Evolutionary conservation across 2,888 invertebrate genomes (phyloP), one percentile per base, ranked within the genome.

Genomic region (Nowickia ferox): DNA sequence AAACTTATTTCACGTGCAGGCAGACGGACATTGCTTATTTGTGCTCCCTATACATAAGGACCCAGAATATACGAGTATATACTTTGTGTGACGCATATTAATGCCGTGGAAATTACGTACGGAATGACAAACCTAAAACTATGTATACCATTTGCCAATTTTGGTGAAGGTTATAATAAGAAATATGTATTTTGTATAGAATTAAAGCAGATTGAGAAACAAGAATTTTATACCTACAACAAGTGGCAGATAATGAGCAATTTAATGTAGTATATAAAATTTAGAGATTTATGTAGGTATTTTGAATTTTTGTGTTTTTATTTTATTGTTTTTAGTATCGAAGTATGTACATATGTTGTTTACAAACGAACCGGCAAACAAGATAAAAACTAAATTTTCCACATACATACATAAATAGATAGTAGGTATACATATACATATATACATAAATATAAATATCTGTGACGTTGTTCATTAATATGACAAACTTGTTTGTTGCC

Each of bases 321-420:
- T 61, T 2, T 42, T 8, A 30, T 30, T 30, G 30, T 30, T 30
- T 30, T 30, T 30, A 30, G 6, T 30, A 30, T 4, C 30, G 0
- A 30, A 2, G 4, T 30, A 30, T 4, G 4, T 30, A 22, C 22
- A 22, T 22, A 30, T 30, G 38, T 69, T 42, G 13, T 53, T 69
- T 53, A 53, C 19, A 71, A 55, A 55, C 13, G 19, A 19, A 40
- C 17, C 53, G 68, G n/a, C 51, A 38, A 51, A 38, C 46, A 38
- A 69, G 3, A 55, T 55, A 40, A 55, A 22, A n/a, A 15, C 9
- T 9, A 40, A 40, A 40, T 13, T n/a, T 15, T 59, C 8, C 40
- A 40, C n/a, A 17, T 15, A 59, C 17, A 17, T 4, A 30, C 30
- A 30, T 30, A 30, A 30, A 30, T 30, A 30, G 30, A 30, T 30